These are phyloP conservation scores for Sphyrna mokarran DNA, from an alignment of 2,113 vertebrate species.

Conservation along the genomic window DNA sequence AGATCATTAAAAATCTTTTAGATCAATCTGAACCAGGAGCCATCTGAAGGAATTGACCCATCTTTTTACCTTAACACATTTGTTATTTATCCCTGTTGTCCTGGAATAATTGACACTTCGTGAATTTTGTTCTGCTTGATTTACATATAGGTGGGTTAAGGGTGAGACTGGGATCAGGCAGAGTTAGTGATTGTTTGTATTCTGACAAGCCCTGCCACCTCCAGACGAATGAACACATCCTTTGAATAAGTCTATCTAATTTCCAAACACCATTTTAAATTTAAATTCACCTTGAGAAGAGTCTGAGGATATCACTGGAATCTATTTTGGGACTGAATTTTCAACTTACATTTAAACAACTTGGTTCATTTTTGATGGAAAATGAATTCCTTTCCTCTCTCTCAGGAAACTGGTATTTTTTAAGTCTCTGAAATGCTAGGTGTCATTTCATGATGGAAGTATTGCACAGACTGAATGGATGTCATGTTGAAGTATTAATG, in stretches of 20 bases:
- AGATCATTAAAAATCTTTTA: constrained; percentile 15
- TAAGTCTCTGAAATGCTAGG: not conserved
- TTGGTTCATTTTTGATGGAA: not conserved
- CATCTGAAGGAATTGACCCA: not conserved
- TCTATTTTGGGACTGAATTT: not conserved
- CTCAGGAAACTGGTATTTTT: not conserved
- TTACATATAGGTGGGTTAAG: not conserved
- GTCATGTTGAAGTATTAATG: not conserved
- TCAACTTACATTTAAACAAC: not conserved
- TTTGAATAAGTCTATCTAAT: not conserved
- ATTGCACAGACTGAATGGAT: not conserved
- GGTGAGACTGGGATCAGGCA: not conserved
- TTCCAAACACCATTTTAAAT: constrained; percentile 17
- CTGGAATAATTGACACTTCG: not conserved
- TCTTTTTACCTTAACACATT: not conserved
- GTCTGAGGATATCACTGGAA: not conserved
- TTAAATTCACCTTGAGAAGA: not conserved
- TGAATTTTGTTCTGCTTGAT: not conserved
- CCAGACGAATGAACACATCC: not conserved
- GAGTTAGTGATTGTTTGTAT: not conserved
- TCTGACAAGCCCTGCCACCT: not conserved
- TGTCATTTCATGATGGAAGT: not conserved
- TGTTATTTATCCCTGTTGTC: constrained; percentile 13
- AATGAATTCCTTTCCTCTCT: not conserved
- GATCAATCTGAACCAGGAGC: not conserved